Evolutionary conservation across 2,113 vertebrate species (phyloP).

Genomic region (Speoplatyrhinus poulsoni): DNA sequence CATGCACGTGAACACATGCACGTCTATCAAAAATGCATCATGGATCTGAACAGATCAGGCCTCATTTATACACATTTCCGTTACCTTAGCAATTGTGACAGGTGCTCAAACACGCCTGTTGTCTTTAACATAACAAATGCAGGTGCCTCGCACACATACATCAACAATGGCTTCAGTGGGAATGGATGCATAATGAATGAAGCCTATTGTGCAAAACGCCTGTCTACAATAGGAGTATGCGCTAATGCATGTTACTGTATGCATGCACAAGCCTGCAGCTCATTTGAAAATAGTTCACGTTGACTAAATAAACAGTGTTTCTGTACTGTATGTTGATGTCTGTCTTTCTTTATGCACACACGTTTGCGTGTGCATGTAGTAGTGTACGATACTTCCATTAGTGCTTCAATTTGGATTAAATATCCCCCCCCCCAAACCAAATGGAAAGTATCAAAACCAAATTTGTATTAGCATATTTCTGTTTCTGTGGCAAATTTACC

Average conservation of each 20-base stretch:
- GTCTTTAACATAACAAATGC: not conserved
- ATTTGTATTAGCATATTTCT: not conserved
- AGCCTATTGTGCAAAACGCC: slow-evolving; percentile 14
- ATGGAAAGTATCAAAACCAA: not conserved
- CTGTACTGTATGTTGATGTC: not conserved
- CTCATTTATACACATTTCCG: slow-evolving; percentile 50
- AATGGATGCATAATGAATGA: slow-evolving; percentile 45
- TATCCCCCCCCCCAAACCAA: not conserved
- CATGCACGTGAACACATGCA: slow-evolving; percentile 34
- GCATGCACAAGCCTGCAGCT: not conserved
- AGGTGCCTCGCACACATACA: not conserved
- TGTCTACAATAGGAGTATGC: too few species aligned
- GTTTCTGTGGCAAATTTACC: not conserved
- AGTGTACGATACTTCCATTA: not conserved
- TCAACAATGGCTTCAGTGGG: slow-evolving; percentile 20
- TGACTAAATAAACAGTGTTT: not conserved
- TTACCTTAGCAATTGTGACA: not conserved
- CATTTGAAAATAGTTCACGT: not conserved
- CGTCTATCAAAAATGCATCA: slow-evolving; percentile 21
- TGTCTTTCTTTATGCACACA: not conserved
- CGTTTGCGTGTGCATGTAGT: not conserved
- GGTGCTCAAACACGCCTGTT: not conserved
- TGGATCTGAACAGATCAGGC: slow-evolving; percentile 40
- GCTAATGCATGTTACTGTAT: slow-evolving; percentile 1
- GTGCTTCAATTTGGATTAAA: not conserved